Evolutionary conservation across 2,113 vertebrate genomes (phyloP), one percentile per base, ranked within the genome.

Genomic region (Anhinga anhinga): DNA sequence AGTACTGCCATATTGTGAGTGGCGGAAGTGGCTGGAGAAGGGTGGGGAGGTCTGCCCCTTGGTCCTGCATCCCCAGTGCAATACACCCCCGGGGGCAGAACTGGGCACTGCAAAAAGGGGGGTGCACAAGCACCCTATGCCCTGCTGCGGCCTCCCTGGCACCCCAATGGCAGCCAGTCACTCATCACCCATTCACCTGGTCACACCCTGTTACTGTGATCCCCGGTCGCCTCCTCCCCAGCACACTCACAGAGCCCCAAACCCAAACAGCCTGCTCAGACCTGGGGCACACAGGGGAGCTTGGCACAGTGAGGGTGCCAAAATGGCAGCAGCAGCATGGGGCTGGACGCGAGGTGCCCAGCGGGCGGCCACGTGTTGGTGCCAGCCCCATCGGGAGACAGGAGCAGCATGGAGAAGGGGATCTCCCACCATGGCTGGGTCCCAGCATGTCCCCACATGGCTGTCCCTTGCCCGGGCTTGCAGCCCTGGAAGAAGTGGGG

Each of bases 401-500:
- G 4, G 3, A 74, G 22, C 44, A 49, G 34, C 20, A 0, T 3
- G 36, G 44, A 53, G 38, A 85, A 49, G 42, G 52, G 50, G 27
- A 15, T 69, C 18, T 76, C 21, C 56, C 3, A 1, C n/a, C 14
- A 1, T 0, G 0, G 14, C 44, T 7, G 1, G 19, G 21, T 78
- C 47, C 55, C 55, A 32, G 20, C 4, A 0, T 32, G 19, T 86
- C 36, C 40, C 36, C 63, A 29, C 30, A 4, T 1, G 17, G 53
- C 1, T 2, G 22, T 25, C 2, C 3, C 21, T 52, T 1, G 3
- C 34, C 58, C 5, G 4, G 52, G 15, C 45, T 77, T 45, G 32
- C 19, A 8, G 3, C 25, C 19, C 29, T 2, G 2, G n/a, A 26
- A 59, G 19, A 14, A 73, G 40, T 3, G 10, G 14, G 44, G 49